Evolutionary conservation across 2,888 invertebrate species (phyloP).

Genomic region (Anthrax anthrax): DNA sequence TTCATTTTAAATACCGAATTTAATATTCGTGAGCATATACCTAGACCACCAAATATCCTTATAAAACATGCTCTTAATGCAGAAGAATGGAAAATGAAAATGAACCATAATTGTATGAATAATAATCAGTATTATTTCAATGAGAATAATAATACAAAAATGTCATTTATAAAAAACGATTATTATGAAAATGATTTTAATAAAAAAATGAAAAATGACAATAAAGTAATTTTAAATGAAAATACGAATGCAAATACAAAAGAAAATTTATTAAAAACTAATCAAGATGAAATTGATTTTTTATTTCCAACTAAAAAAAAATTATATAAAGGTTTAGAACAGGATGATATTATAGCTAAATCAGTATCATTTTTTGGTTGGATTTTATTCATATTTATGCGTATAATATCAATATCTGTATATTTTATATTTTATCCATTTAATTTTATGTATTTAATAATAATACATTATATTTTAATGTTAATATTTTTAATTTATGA

Average conservation of each 20-base stretch:
- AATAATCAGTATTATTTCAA: background rate
- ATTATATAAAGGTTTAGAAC: constrained; percentile 51
- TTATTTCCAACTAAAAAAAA: constrained; percentile 35
- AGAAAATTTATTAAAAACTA: background rate
- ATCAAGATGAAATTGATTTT: constrained; percentile 20
- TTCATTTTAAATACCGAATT: constrained; percentile 42
- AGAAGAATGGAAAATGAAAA: constrained; percentile 22
- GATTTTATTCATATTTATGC: constrained; percentile 57
- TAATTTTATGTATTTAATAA: constrained; percentile 43
- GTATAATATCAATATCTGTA: constrained; percentile 53
- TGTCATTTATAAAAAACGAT: background rate
- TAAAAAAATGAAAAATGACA: background rate
- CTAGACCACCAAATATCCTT: constrained; percentile 34
- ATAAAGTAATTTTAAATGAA: too few species aligned
- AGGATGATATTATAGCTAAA: constrained; percentile 58
- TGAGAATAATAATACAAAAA: background rate
- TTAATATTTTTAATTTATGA: constrained; percentile 48
- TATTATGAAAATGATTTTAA: constrained; percentile 3
- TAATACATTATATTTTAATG: constrained; percentile 51
- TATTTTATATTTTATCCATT: constrained; percentile 53
- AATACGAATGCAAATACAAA: too few species aligned
- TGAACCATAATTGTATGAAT: background rate
- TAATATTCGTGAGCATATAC: constrained; percentile 39
- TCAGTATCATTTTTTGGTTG: constrained; percentile 59
- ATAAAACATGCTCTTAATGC: constrained; percentile 34